Conservation (phyloP, 53 echinoderm and acorn worm genomes). For the Patiria pectinifera region DNA sequence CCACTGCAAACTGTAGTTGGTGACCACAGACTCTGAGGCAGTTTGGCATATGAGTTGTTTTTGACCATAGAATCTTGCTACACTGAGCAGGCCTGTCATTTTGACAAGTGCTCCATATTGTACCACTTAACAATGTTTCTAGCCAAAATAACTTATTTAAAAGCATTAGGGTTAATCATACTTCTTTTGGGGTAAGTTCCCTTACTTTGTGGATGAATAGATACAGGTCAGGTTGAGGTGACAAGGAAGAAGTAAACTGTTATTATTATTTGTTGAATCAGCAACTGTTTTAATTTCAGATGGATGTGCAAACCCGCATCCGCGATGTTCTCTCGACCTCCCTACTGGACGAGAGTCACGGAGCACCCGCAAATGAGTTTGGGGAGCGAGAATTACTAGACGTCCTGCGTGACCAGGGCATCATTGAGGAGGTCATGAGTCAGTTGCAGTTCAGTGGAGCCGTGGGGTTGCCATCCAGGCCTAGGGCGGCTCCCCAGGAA, state of each 20-base stretch:
- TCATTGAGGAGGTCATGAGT: constrained; percentile 91
- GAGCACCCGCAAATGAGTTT: constrained; percentile 43
- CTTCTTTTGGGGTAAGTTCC: too few relatives aligned
- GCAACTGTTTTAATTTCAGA: constrained; percentile 48
- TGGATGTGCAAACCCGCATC: constrained; percentile 90
- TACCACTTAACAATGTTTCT: too few relatives aligned
- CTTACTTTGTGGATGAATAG: too few relatives aligned
- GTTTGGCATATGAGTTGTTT: too few relatives aligned
- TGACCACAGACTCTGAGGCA: too few relatives aligned
- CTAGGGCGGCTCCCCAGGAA: neutral
- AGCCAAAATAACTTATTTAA: too few relatives aligned
- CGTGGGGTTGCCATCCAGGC: neutral
- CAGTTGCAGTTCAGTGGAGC: constrained; percentile 75
- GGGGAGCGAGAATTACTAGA: constrained; percentile 85
- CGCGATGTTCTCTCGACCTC: constrained; percentile 85
- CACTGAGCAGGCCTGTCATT: too few relatives aligned
- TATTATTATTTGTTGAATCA: neutral
- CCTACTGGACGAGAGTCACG: constrained; percentile 60
- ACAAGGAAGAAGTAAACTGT: neutral
- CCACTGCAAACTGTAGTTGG: too few relatives aligned
- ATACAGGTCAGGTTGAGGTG: neutral
- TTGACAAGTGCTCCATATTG: too few relatives aligned
- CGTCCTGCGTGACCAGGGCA: constrained; percentile 78
- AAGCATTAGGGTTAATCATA: too few relatives aligned
- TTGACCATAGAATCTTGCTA: too few relatives aligned